Evolutionary conservation across 1,140 invertebrate species (phyloP), one percentile per base, ranked within the genome.

Genomic region (Heliconius congener): DNA sequence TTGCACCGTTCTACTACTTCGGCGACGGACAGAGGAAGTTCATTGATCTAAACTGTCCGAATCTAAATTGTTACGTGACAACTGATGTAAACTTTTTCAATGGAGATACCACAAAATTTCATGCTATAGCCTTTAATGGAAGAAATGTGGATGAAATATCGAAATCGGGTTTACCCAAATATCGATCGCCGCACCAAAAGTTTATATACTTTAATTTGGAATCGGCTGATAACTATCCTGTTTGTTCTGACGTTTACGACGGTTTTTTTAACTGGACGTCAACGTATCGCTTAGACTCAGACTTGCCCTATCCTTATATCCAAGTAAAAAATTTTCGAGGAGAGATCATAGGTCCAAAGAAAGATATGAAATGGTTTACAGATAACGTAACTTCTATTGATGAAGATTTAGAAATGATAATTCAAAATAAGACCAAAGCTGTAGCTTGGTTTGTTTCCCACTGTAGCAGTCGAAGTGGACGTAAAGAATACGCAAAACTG

Each of bases 361-460:
- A 18, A 13, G 77, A 91, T 57, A 91, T 94, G 86, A 37, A 79
- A 39, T 95, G 94, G 94, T 60, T 71, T n/a, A 82, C 87, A 72
- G 78, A 77, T 52, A 66, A 66, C 13, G 6, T 79, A 80, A 8
- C 30, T 23, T 52, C 37, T 78, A 13, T 66, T 30, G 76, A 86
- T 74, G 81, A 90, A 16, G 76, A 87, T 23, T 73, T 87, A 50
- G 74, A 74, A n/a, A 71, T 83, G 19, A 81, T 55, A 66, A 66
- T 88, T 18, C 76, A 76, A 23, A 92, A 89, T 75, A 95, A 95
- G 76, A 95, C 82, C 13, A 95, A 95, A 79, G 87, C 94, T 1
- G 95, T 95, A 1, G 95, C 95, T 8, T 97, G 96, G 96, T 95
- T 97, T 82, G 96, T 97, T 2, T 96, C 96, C 60, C 96, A 97